Percentiles rank a stretch among this genome's conserved stretches.
Conservation (phyloP, 2,113 vertebrate genomes). For the Azemiops feae region DNA sequence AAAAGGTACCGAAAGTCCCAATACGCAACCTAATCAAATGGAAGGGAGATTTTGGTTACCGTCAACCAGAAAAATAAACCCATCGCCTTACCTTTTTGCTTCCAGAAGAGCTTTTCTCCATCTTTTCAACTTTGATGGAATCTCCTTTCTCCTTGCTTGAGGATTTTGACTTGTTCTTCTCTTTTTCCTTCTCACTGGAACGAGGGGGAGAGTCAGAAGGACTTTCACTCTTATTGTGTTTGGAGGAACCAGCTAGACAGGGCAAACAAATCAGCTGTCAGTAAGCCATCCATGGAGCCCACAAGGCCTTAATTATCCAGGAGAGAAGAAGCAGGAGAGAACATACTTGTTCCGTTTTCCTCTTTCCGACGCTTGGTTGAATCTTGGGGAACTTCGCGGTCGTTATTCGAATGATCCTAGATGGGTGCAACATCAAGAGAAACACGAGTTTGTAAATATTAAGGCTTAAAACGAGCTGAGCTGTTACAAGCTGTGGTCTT, state of each 20-base stretch:
- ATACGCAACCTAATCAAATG: background rate
- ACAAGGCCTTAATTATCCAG: background rate
- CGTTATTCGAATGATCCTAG: slow-evolving; percentile 87
- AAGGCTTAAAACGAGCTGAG: background rate
- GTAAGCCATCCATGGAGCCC: background rate
- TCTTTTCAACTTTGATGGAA: slow-evolving; percentile 85
- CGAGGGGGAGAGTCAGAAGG: slow-evolving; percentile 87
- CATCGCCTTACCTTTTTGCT: slow-evolving; percentile 86
- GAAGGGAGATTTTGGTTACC: background rate
- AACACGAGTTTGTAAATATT: background rate
- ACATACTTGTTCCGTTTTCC: slow-evolving; percentile 87
- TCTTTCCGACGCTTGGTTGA: slow-evolving; percentile 85
- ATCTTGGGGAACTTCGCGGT: slow-evolving; percentile 82
- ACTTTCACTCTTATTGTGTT: slow-evolving; percentile 92
- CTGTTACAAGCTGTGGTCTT: background rate
- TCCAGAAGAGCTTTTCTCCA: slow-evolving; percentile 90
- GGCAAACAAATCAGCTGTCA: background rate
- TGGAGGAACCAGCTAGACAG: slow-evolving; percentile 82
- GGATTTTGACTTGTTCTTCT: slow-evolving; percentile 94
- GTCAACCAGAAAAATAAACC: background rate
- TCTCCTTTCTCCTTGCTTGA: slow-evolving; percentile 95
- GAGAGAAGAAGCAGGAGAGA: slow-evolving; percentile 57
- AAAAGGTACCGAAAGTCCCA: background rate
- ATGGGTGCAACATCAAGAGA: slow-evolving; percentile 58
- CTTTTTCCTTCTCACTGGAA: slow-evolving; percentile 86